Conservation (phyloP, 2,113 vertebrate genomes). For the Promerops cafer region DNA sequence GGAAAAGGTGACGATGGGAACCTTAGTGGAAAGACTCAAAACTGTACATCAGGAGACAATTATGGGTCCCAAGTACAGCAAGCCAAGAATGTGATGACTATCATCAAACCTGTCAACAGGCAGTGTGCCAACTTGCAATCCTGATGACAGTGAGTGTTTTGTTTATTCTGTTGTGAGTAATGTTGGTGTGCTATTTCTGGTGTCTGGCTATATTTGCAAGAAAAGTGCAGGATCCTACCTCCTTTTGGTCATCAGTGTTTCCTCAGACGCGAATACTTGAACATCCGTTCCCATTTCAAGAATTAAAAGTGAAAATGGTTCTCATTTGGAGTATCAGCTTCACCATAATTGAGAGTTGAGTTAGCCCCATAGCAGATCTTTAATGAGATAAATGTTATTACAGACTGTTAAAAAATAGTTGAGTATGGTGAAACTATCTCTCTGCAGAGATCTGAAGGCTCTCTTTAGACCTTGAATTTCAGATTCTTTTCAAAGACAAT, state of each 20-base stretch:
- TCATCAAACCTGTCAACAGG: not conserved
- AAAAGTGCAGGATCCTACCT: constrained; percentile 34
- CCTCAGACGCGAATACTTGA: constrained; percentile 19
- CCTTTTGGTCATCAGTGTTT: constrained; percentile 37
- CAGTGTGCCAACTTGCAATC: not conserved
- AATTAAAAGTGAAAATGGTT: constrained; percentile 33
- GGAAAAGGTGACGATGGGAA: not conserved
- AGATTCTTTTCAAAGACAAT: not conserved
- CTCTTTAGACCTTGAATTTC: constrained; percentile 13
- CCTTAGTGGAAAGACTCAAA: not conserved
- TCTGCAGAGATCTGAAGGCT: not conserved
- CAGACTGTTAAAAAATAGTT: not conserved
- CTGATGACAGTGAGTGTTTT: not conserved
- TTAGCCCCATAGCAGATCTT: not conserved
- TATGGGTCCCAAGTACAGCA: not conserved
- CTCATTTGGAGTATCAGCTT: constrained; percentile 12
- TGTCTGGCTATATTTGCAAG: constrained; percentile 3
- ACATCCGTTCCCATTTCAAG: constrained; percentile 32
- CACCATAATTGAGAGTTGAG: not conserved
- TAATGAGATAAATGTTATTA: constrained; percentile 14
- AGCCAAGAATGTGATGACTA: not conserved
- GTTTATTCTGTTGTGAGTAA: not conserved
- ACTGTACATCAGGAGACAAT: not conserved
- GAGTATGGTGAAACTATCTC: not conserved
- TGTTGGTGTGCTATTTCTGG: not conserved